Evolutionary conservation across 2,888 invertebrate species (phyloP).

Genomic region (Apotomis betuletana): DNA sequence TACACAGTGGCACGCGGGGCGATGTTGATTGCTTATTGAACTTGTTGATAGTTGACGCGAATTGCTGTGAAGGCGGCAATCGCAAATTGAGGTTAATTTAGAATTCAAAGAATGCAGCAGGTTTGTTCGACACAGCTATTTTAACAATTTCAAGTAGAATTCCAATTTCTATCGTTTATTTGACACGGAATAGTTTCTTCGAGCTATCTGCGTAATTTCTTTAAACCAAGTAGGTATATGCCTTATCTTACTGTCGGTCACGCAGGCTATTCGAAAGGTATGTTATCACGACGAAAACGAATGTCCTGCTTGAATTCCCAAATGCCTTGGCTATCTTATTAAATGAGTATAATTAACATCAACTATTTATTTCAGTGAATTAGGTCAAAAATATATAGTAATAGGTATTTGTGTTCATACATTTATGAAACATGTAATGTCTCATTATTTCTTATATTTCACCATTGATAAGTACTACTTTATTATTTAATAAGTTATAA

Average conservation of each 20-base stretch:
- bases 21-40: slow-evolving; percentile 71
- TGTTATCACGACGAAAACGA: slow-evolving; percentile 40
- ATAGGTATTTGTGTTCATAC: too few relatives aligned
- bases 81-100: slow-evolving; percentile 37
- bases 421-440: too few relatives aligned
- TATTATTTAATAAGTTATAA: too few relatives aligned
- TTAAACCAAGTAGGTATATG: slow-evolving; percentile 4
- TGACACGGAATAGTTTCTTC: slow-evolving; percentile 19
- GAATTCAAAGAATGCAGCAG: slow-evolving; percentile 33
- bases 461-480: too few relatives aligned
- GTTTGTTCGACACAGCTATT: slow-evolving; percentile 21
- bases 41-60: slow-evolving; percentile 62
- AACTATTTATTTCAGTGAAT: not conserved
- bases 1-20: slow-evolving; percentile 63
- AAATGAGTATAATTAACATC: slow-evolving; percentile 5
- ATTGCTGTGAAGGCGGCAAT: slow-evolving; percentile 51
- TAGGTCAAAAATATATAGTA: too few relatives aligned
- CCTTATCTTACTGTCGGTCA: slow-evolving; percentile 44
- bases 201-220: slow-evolving; percentile 1
- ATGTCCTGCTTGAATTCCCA: slow-evolving; percentile 13
- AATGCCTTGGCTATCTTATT: slow-evolving; percentile 13
- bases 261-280: slow-evolving; percentile 42
- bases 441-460: too few relatives aligned
- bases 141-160: slow-evolving; percentile 7
- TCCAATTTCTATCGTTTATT: slow-evolving; percentile 14